Percentiles rank a stretch among this genome's conserved stretches.
Evolutionary conservation across 2,113 vertebrate genomes (phyloP).

Genomic region (Erythrocercus mccallii): DNA sequence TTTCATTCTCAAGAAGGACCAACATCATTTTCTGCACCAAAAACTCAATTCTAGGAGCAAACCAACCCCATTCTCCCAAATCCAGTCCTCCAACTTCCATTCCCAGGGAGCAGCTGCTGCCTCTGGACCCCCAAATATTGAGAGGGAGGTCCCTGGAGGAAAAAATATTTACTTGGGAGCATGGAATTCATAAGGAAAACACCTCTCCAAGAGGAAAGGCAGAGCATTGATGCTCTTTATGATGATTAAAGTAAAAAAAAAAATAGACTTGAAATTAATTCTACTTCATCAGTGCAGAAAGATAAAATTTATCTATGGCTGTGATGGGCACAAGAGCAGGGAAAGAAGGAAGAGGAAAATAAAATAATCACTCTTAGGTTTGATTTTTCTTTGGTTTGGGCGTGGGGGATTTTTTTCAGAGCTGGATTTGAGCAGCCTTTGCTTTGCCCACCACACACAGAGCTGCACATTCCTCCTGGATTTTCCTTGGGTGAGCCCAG

Average conservation of each 20-base stretch:
- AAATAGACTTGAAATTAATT: neutral
- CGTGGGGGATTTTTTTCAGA: neutral
- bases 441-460: neutral
- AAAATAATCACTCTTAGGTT: neutral
- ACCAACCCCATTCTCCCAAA: neutral
- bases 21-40: neutral
- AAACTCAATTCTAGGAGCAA: neutral
- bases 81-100: accelerated
- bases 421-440: neutral
- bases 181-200: accelerated
- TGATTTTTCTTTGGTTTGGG: neutral
- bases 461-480: neutral
- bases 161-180: accelerated
- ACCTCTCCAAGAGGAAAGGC: neutral
- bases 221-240: neutral
- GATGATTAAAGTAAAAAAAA: neutral
- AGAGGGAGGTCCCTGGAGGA: neutral
- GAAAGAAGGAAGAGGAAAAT: neutral
- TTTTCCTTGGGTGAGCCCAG: neutral
- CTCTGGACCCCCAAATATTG: neutral
- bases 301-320: neutral
- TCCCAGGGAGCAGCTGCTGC: neutral
- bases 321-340: neutral
- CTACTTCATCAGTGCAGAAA: neutral
- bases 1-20: neutral